Evolutionary conservation across 2,113 vertebrate genomes (phyloP), one percentile per base, ranked within the genome.

Genomic region (Chaetops frenatus): DNA sequence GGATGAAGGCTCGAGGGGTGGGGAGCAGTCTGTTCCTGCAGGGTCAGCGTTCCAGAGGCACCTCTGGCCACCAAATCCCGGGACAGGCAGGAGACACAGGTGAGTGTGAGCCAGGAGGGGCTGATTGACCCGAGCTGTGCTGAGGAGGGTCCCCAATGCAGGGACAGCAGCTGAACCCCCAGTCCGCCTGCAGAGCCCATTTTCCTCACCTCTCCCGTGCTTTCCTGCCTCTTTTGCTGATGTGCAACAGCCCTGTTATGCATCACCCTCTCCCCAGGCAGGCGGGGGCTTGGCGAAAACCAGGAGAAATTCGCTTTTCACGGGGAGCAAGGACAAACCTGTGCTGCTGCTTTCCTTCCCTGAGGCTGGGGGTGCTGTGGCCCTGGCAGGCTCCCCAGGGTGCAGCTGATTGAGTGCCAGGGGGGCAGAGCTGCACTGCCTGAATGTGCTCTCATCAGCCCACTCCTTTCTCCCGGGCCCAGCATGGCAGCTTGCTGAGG

Each of bases 241-340:
- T 0, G 3, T 20, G 12, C 73, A 33, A 2, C 11, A 0, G 6
- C 4, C 15, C 57, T n/a, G 29, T 2, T 7, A 2, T 6, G 1
- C 1, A 5, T 1, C 25, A 16, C 66, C 42, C 9, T 0, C 81
- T 24, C 22, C 60, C 69, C 64, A 19, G 47, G 72, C 72, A 23
- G 11, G 10, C 3, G 3, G 28, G 11, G 25, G 29, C 38, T 38
- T 1, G 25, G 6, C 4, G 12, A 21, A 15, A 29, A 36, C 2
- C 25, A 5, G n/a, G 17, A 4, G 8, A 1, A 0, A 44, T 15
- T 4, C 4, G 11, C 36, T 57, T 45, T 50, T 44, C 6, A 4
- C 0, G 0, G 1, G 2, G 42, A 19, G 17, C 65, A 23, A 1
- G 25, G 13, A 0, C 60, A 29, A 23, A 29, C 1, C 31, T 1